phyloP scores from a whole-genome alignment of 2,888 invertebrate species.

The Toxonevra muliebris region DNA sequence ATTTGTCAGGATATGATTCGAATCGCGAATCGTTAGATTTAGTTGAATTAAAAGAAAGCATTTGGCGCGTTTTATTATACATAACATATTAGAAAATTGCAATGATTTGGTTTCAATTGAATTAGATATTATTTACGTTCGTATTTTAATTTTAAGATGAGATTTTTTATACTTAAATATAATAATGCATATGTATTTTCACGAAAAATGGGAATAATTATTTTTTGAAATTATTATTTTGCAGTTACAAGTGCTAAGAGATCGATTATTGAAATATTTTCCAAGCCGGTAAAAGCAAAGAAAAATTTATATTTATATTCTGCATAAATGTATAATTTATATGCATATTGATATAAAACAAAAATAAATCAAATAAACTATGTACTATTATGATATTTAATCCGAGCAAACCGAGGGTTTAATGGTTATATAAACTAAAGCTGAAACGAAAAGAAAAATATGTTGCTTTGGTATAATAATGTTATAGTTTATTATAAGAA shows the following conservation, averaged over 20 bases:
- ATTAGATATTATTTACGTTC: background rate
- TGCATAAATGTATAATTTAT: background rate
- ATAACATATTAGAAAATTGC: no score
- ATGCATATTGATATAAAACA: conserved; percentile 9
- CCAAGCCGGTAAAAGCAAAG: conserved; percentile 34
- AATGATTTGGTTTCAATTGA: no score
- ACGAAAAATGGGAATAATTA: conserved; percentile 5
- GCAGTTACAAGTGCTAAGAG: conserved; percentile 42
- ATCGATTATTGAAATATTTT: conserved; percentile 44
- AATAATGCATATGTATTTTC: no score
- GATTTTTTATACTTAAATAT: no score
- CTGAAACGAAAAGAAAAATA: background rate
- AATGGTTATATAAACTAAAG: background rate
- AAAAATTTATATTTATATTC: conserved; percentile 12
- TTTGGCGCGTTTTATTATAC: no score
- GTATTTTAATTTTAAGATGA: background rate
- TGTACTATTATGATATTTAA: no score
- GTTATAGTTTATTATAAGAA: background rate
- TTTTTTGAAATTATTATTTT: conserved; percentile 37
- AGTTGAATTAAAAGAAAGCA: no score
- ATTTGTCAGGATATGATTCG: no score
- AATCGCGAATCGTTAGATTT: no score
- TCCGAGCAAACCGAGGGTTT: no score
- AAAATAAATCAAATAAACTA: background rate
- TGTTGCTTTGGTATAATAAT: background rate